Evolutionary conservation across 2,797 vertebrate species (phyloP), one percentile per base, ranked within the genome.

Genomic region (Amblyopsis hoosieri): DNA sequence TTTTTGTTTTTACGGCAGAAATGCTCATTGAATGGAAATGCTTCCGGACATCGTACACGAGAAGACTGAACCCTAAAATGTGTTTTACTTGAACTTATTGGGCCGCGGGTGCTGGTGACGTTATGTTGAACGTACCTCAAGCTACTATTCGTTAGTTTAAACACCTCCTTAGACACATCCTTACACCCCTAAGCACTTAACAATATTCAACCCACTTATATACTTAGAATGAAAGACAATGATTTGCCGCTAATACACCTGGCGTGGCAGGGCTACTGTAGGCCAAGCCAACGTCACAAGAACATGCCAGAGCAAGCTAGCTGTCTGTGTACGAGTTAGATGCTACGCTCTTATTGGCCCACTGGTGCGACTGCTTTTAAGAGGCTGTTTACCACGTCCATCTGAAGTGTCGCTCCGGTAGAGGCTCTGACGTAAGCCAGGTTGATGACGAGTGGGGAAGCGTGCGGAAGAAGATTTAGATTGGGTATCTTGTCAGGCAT

Each of bases 21-120:
- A 82, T 53, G 59, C 78, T 81, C 67, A 56, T 60, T 62, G 54
- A 70, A 14, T 79, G 71, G 67, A 80, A 72, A 66, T 64, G 72
- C 67, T 81, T 62, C 62, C 37, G 31, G 54, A 37, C 31, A 33
- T 55, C 54, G 31, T 33, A 11, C 54, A 37, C 54, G 31, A 33
- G 54, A 33, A 33, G 29, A 13, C 19, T 55, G 54, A 31, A 29
- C 74, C 69, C 73, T 54, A 55, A 80, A 84, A 78, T 75, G 77
- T 75, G 85, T 88, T 90, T 85, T 91, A 92, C 91, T 91, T 91
- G 88, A 93, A 92, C 78, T 72, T 72, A 74, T 76, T 75, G 67
- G 75, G 80, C 81, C 76, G 12, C 33, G 7, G 33, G 33, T 56
- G 56, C 45, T 79, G 76, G 84, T 74, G 72, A 81, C 74, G 67